phyloP scores from a whole-genome alignment of 2,888 invertebrate species.

The Acheta domesticus region DNA sequence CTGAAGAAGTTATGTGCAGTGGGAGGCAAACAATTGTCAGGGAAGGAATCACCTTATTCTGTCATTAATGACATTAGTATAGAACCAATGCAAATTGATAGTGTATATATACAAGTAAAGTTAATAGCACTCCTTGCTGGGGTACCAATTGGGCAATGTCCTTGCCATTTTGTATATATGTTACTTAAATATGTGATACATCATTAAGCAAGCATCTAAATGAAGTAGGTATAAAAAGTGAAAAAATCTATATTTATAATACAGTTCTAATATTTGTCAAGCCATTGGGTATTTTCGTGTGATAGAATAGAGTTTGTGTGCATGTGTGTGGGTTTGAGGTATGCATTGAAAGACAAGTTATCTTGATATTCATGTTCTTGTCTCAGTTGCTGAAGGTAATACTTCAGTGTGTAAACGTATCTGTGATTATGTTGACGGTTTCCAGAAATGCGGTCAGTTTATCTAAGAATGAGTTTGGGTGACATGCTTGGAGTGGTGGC shows the following conservation, averaged over 20 bases:
- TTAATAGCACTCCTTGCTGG: background rate
- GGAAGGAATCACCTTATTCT: background rate
- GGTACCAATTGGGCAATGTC: background rate
- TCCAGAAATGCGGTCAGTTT: constrained; percentile 18
- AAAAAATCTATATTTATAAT: constrained; percentile 10
- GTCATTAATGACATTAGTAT: background rate
- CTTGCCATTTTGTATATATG: constrained; percentile 6
- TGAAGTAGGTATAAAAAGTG: background rate
- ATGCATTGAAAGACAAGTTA: background rate
- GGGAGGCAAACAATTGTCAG: background rate
- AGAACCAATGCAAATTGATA: background rate
- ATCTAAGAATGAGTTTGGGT: background rate
- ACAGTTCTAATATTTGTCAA: constrained; percentile 18
- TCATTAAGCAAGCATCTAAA: background rate
- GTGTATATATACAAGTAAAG: background rate
- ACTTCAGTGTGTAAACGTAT: background rate
- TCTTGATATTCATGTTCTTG: background rate
- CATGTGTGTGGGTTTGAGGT: background rate
- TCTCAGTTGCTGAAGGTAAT: constrained; percentile 3
- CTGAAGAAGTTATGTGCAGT: background rate
- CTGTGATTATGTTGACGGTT: background rate
- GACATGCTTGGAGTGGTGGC: background rate
- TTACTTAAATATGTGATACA: constrained; percentile 9
- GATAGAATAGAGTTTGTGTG: background rate
- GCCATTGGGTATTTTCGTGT: constrained; percentile 18